Evolutionary conservation across 2,113 vertebrate genomes (phyloP).

Genomic region (Seriola aureovittata): DNA sequence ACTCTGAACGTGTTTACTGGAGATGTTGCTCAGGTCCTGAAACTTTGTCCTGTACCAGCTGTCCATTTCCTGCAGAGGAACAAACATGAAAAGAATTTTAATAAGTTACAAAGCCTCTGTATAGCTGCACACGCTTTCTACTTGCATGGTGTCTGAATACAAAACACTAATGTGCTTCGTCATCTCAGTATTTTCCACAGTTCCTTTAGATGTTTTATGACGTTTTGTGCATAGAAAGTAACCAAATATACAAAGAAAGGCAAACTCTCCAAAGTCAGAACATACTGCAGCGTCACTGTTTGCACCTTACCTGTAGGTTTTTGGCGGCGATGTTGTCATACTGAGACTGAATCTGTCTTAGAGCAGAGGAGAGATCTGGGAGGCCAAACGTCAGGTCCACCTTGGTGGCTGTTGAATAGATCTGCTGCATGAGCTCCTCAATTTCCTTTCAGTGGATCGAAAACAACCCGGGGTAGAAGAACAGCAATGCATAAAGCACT

Average conservation of each 20-base stretch:
- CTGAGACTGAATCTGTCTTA: slow-evolving; percentile 87
- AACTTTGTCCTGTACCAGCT: slow-evolving; percentile 88
- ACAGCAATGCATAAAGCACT: background rate
- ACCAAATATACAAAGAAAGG: background rate
- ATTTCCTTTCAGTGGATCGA: slow-evolving; percentile 79
- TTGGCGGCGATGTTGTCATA: slow-evolving; percentile 88
- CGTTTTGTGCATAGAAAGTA: background rate
- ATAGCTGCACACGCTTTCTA: background rate
- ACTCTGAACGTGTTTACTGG: slow-evolving; percentile 82
- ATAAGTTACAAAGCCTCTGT: background rate
- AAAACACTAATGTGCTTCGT: background rate
- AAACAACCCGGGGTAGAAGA: slow-evolving; percentile 31
- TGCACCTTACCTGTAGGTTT: slow-evolving; percentile 87
- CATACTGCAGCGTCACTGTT: too few relatives aligned
- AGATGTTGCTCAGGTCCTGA: slow-evolving; percentile 85
- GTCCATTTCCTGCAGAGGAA: slow-evolving; percentile 84
- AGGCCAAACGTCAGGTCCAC: slow-evolving; percentile 81
- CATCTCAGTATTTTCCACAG: background rate
- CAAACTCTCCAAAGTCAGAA: background rate
- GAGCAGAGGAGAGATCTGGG: slow-evolving; percentile 86
- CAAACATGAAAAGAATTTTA: background rate
- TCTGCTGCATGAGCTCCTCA: slow-evolving; percentile 85
- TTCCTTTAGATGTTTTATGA: background rate
- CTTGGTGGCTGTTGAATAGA: slow-evolving; percentile 76
- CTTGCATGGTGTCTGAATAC: background rate